Evolutionary conservation across 2,797 vertebrate species (phyloP), one percentile per base, ranked within the genome.

Genomic region (Salmo trutta): DNA sequence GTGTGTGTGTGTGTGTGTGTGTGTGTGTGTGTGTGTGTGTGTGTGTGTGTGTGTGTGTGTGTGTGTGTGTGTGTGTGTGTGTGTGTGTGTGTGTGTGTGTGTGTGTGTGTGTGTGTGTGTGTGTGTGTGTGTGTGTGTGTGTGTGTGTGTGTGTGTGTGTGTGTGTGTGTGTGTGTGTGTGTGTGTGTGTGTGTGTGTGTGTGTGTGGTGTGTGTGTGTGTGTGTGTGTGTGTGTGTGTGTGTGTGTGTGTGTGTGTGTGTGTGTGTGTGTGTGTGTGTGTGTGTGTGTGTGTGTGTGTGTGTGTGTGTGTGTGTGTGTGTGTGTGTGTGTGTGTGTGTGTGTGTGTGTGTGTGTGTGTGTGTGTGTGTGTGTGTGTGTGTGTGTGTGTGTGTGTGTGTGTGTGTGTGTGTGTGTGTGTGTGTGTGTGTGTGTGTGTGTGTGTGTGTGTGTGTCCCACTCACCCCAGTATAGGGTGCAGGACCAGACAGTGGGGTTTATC

Each of bases 401-500:
- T 33, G 33, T 31, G 31, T 33, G 31, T 33, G 31, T 33, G 31
- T 33, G 31, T 33, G 31, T 33, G 31, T 33, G 31, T 33, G 31
- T 33, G 31, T 33, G 31, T 33, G 31, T 33, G 7, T 41, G 36
- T 0, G 41, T 41, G 41, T 2, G 7, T 8, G 36, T 8, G 36
- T 41, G 36, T 8, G 36, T 8, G 36, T 31, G 31, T 27, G 75
- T 77, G 31, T 59, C 47, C 16, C 29, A 93, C 96, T 74, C 14
- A 98, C 98, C 98, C 98, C 2, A 91, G 93, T 0, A 97, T 87
- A 0, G 98, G 98, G 83, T 99, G 96, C 73, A 96, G 93, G 5
- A 97, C 97, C 53, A 99, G 92, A 87, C 96, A 96, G 62, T 98
- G 96, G 0, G 98, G 98, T 79, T 98, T 98, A 84, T 99, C 97